Evolutionary conservation across 2,797 vertebrate species (phyloP).

Genomic region (Pseudochirops corinnae): DNA sequence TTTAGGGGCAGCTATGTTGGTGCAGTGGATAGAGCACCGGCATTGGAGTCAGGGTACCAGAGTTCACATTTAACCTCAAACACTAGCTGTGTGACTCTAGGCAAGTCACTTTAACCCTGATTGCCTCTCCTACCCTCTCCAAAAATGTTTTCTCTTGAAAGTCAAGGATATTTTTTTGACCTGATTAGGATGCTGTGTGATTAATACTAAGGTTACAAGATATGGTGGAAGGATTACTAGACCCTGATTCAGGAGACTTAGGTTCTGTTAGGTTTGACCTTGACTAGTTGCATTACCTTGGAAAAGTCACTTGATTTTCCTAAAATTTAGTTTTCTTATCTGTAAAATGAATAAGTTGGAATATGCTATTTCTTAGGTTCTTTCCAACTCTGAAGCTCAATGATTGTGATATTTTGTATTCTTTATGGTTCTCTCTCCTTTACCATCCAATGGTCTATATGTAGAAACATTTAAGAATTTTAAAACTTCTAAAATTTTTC

Average conservation of each 20-base stretch:
- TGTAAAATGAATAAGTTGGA: neutral
- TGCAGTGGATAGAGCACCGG: neutral
- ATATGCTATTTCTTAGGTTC: too few species aligned
- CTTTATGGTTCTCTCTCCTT: neutral
- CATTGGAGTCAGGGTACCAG: neutral
- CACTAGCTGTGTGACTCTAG: neutral
- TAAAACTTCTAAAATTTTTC: neutral
- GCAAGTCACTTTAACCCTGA: neutral
- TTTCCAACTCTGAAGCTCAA: too few species aligned
- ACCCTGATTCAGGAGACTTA: neutral
- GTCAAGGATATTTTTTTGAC: neutral
- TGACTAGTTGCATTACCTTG: neutral
- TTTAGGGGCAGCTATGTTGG: neutral
- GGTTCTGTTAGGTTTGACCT: neutral
- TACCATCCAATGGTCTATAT: neutral
- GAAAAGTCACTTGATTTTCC: neutral
- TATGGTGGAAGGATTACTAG: neutral
- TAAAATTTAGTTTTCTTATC: neutral
- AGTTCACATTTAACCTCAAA: neutral
- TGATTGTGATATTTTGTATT: too few species aligned
- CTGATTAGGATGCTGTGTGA: accelerated
- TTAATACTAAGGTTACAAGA: neutral
- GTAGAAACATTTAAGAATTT: neutral
- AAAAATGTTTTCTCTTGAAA: neutral
- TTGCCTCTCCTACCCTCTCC: neutral